Percentiles rank a stretch among this genome's conserved stretches.
These are phyloP conservation scores for Bombus affinis DNA, from an alignment of 1,140 invertebrate species.

Conservation along the genomic window DNA sequence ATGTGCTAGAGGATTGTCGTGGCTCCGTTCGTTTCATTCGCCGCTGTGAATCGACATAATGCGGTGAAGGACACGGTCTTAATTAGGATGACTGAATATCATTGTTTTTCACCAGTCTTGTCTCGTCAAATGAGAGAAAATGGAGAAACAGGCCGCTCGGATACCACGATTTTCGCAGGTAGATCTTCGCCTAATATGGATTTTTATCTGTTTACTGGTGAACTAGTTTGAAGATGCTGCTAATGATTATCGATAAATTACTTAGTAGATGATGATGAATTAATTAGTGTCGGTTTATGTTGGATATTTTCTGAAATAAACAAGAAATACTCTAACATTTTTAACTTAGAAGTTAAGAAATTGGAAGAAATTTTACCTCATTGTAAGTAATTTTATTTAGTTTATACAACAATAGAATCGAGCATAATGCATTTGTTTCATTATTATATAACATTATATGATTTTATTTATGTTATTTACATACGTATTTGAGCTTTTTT, in stretches of 20 bases:
- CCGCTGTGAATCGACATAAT: conserved; percentile 11
- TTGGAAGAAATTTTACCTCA: no score
- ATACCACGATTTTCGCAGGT: conserved; percentile 27
- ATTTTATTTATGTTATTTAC: no score
- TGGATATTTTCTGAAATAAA: no score
- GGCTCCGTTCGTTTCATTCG: neutral
- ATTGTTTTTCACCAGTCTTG: conserved; percentile 10
- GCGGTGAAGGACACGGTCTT: conserved; percentile 30
- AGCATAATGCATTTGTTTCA: no score
- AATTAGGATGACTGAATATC: conserved; percentile 46
- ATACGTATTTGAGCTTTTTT: no score
- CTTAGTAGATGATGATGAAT: neutral
- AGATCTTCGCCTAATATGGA: conserved; percentile 2
- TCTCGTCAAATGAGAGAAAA: neutral
- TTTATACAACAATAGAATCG: no score
- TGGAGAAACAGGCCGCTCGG: neutral
- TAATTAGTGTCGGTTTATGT: no score
- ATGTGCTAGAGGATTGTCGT: neutral
- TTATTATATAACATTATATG: no score
- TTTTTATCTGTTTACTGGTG: neutral
- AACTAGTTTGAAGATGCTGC: neutral
- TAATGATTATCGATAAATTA: neutral
- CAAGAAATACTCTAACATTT: no score
- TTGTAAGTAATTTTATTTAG: no score
- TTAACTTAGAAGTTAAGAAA: no score